Conservation (phyloP, 2,113 vertebrate species). For the Condylura cristata region DNA sequence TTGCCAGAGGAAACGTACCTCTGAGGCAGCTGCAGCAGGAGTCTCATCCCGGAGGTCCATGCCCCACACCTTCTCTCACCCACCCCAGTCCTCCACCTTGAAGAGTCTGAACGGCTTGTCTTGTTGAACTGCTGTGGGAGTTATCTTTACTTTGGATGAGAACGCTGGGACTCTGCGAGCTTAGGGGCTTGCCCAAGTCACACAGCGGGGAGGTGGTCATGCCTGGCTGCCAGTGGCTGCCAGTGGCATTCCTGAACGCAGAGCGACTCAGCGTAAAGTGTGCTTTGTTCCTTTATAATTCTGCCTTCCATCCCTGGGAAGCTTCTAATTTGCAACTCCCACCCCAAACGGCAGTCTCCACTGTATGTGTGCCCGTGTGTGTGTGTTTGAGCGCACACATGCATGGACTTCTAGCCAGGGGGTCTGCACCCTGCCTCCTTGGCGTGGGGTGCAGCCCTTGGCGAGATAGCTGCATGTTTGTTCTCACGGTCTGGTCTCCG, state of each 20-base stretch:
- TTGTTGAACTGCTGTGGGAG: not conserved
- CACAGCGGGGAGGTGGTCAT: not conserved
- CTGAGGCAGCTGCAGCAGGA: not conserved
- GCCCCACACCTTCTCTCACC: not conserved
- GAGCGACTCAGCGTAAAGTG: not conserved
- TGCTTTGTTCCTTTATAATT: not conserved
- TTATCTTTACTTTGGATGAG: not conserved
- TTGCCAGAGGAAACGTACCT: not conserved
- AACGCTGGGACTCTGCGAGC: not conserved
- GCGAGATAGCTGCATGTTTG: accelerated
- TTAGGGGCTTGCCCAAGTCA: not conserved
- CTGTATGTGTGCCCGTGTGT: too few relatives aligned
- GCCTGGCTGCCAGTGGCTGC: not conserved
- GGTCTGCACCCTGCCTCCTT: not conserved
- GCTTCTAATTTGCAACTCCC: conserved; percentile 50
- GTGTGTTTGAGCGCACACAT: too few relatives aligned
- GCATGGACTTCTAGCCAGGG: not conserved
- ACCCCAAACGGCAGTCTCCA: not conserved
- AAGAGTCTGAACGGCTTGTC: not conserved
- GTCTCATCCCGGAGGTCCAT: not conserved
- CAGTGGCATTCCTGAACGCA: not conserved
- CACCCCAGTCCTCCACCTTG: not conserved
- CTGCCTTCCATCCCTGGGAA: not conserved
- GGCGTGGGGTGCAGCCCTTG: not conserved
- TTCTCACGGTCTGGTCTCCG: conserved; percentile 53